Base-by-base conservation (phyloP, 2,113 vertebrate genomes). In the Phrynosoma blainvillii region DNA sequence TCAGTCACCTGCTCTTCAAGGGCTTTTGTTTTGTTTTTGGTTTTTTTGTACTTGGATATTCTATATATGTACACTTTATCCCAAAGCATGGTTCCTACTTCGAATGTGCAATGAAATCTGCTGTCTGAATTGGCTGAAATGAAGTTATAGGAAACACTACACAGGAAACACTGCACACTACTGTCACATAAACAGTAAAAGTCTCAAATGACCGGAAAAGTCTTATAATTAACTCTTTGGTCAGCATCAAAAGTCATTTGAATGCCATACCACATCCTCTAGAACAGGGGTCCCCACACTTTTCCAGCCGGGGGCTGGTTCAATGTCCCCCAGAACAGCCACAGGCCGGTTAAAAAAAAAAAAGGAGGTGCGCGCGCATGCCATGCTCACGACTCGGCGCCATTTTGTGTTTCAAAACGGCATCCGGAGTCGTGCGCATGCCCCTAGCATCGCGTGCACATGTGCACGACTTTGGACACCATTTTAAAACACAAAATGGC, bases 211-310 rank as follows among this genome's bases (percentile, higher is more conserved):
- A 1, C 52, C 62, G 36, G 56, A 2, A 1, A 27, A 36, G 27
- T 87, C 87, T 80, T 3, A 89, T 83, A 85, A 70, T 42, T 23
- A 3, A 30, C 59, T 75, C n/a, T 91, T 40, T 42, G 70, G n/a
- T 54, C 84, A 54, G 25, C 12, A 59, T 25, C 6, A 1, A 0
- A 1, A 0, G 78, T 36, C n/a, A n/a, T 42, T 27, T 6, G 1
- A 90, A 89, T 16, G 30, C 25, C 54, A 12, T 0, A 0, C 11
- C 66, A 52, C 75, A 56, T 40, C 40, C 74, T 80, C 70, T 91
- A 36, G 36, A 36, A 36, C 36, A 36, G 36, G 36, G 36, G 36
- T 36, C 36, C 36, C 36, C 36, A 36, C 36, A 36, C 36, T 36
- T 36, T 36, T 36, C 36, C 36, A 2, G 36, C 36, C 36, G 2